Evolutionary conservation across 2,113 vertebrate genomes (phyloP), one percentile per base, ranked within the genome.

Genomic region (Cottus gobio): DNA sequence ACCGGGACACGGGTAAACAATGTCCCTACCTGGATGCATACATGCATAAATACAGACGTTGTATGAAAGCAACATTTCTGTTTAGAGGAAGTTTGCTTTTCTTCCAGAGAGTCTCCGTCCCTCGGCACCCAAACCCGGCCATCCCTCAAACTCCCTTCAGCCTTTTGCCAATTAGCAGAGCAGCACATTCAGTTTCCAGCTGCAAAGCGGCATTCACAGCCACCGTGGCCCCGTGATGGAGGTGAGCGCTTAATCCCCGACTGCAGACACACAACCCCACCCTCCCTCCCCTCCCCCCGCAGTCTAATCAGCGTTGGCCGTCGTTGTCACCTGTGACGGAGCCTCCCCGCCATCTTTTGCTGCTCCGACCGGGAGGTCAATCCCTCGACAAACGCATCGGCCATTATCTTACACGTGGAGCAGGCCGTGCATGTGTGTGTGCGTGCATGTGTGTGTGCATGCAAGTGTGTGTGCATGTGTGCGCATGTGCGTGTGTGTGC

Each of bases 161-260:
- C 75, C 67, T 79, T 85, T 76, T 69, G 83, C 83, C 88, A 88
- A 90, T 89, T 88, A 91, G 77, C 70, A 82, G 50, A 31, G 44
- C 60, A n/a, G 74, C 75, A 71, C 77, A 79, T 75, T 79, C 46
- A 34, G 70, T 80, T 77, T 81, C 82, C 70, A 20, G 61, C 84
- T 88, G 68, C 75, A 82, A 50, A 86, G 77, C 28, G 28, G 60
- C 75, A 75, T 71, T 84, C 86, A 61, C 13, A 79, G 82, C 77
- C 79, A 80, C 77, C 71, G 82, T 71, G 71, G 62, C 54, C 50
- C 68, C 39, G 48, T 86, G 82, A 84, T 85, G 84, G 79, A 58
- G 76, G 62, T 80, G 73, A 88, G 80, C 79, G 10, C 74, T 83
- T 89, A 89, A 87, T 89, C 87, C 85, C 63, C 11, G 15, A 37